These are phyloP conservation scores for Alca torda DNA, from an alignment of 2,797 vertebrate species.

Conservation along the genomic window DNA sequence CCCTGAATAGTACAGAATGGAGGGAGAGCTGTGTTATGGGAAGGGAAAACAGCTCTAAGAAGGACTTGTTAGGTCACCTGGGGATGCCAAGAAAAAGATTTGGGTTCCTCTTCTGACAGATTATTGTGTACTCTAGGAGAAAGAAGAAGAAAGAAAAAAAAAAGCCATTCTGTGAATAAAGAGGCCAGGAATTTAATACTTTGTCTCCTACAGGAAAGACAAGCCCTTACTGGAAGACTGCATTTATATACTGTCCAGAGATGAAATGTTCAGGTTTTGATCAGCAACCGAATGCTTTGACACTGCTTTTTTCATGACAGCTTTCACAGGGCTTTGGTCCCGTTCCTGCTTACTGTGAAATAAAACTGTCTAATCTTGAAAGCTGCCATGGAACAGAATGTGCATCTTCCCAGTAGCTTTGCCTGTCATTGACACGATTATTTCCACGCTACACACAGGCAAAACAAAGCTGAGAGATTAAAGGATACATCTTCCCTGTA, in stretches of 20 bases:
- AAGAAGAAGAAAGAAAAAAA: not conserved
- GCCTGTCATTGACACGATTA: not conserved
- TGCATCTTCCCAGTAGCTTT: not conserved
- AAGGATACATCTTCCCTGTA: not conserved
- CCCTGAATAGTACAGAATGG: not conserved
- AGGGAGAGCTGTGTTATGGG: not conserved
- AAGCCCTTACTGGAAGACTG: not conserved
- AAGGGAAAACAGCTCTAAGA: not conserved
- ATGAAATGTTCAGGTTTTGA: conserved; percentile 16
- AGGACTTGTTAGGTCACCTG: not conserved
- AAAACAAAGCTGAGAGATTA: conserved; percentile 13
- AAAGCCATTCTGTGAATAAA: not conserved
- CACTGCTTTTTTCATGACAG: not conserved
- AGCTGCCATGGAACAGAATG: not conserved
- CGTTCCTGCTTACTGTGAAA: not conserved
- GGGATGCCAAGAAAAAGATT: not conserved
- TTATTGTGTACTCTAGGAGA: not conserved
- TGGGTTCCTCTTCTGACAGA: not conserved
- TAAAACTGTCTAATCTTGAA: conserved; percentile 9
- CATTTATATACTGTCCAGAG: not conserved
- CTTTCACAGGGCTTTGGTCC: conserved; percentile 1
- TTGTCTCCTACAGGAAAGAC: not conserved
- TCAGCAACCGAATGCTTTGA: conserved; percentile 1
- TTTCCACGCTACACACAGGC: not conserved
- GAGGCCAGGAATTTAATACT: not conserved